Percentiles rank a stretch among this genome's conserved stretches.
Evolutionary conservation across 2,797 vertebrate species (phyloP).

Genomic region (Bovichtus variegatus): DNA sequence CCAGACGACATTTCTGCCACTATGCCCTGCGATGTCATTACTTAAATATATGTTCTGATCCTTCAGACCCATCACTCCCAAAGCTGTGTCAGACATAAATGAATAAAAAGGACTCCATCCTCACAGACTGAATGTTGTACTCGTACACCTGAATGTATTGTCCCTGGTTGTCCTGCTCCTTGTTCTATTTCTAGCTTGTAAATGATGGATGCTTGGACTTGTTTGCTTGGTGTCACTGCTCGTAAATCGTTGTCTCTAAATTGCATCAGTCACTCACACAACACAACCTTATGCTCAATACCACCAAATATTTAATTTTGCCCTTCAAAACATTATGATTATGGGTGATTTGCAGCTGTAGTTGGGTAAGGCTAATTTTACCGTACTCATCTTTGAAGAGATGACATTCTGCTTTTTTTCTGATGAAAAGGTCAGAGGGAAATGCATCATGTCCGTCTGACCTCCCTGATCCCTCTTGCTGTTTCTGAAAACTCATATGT

Average conservation of each 20-base stretch:
- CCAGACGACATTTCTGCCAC: slow-evolving; percentile 71
- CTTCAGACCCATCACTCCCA: slow-evolving; percentile 45
- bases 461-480: slow-evolving; percentile 17
- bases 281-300: slow-evolving; percentile 62
- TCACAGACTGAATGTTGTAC: slow-evolving; percentile 26
- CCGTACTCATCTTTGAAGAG: slow-evolving; percentile 7
- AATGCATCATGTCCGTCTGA: slow-evolving; percentile 45
- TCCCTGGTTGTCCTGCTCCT: slow-evolving; percentile 52
- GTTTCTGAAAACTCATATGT: slow-evolving; percentile 60
- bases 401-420: slow-evolving; percentile 13
- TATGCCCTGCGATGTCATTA: slow-evolving; percentile 48
- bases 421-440: slow-evolving; percentile 57
- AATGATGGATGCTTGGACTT: slow-evolving; percentile 70
- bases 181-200: slow-evolving; percentile 52
- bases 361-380: slow-evolving; percentile 50
- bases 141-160: slow-evolving; percentile 51
- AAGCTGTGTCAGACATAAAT: slow-evolving; percentile 36
- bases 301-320: slow-evolving; percentile 44
- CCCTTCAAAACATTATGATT: slow-evolving; percentile 36
- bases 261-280: slow-evolving; percentile 66
- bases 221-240: slow-evolving; percentile 65
- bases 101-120: slow-evolving; percentile 30
- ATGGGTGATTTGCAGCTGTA: slow-evolving; percentile 37
- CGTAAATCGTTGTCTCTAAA: slow-evolving; percentile 70
- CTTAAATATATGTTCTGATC: slow-evolving; percentile 61